Evolutionary conservation across 2,888 invertebrate species (phyloP), one percentile per base, ranked within the genome.

Genomic region (Myopa testacea): DNA sequence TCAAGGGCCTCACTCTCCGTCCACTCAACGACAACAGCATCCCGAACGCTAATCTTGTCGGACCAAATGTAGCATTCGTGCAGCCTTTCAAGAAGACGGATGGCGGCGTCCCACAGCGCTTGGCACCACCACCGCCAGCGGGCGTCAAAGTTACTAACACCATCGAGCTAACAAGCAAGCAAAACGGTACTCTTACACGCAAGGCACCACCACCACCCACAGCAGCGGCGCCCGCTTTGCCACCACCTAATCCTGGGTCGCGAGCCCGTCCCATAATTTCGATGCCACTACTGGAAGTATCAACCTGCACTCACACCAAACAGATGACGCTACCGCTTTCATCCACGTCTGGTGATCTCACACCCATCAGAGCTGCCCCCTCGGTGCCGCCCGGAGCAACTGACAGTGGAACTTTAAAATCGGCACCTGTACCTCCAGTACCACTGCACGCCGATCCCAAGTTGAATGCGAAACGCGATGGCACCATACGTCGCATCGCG

Each of bases 1-100:
- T 95, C 90, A 95, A 95, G 89, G 96, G 96, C 0, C 96, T 96
- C 88, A 93, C 94, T 0, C 91, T 96, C 67, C 88, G 89, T 16
- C 90, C 90, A 0, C 82, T 90, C 45, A 87, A 88, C 77, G 86
- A 86, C 78, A 85, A 85, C 68, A 82, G 81, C 45, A 84, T 87
- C 62, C 86, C 88, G 10, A 81, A 86, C 87, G 8, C 84, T 77
- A 86, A 86, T 75, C 85, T 85, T 63, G 87, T 82, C 73, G 88
- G 85, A 4, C 86, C 88, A 26, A 92, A 92, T 83, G 92, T 92
- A 0, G 92, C 92, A 78, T 92, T 92, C 50, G 89, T 89, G 38
- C 88, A 89, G 78, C 89, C 90, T 8, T 69, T 75, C n/a, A 75
- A 58, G 50, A 75, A 75, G 55, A 88, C 89, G 0, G 65, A 81